Percentiles rank a stretch among this genome's conserved stretches.
phyloP scores from a whole-genome alignment of 2,888 invertebrate genomes.

The Lasius fuliginosus region DNA sequence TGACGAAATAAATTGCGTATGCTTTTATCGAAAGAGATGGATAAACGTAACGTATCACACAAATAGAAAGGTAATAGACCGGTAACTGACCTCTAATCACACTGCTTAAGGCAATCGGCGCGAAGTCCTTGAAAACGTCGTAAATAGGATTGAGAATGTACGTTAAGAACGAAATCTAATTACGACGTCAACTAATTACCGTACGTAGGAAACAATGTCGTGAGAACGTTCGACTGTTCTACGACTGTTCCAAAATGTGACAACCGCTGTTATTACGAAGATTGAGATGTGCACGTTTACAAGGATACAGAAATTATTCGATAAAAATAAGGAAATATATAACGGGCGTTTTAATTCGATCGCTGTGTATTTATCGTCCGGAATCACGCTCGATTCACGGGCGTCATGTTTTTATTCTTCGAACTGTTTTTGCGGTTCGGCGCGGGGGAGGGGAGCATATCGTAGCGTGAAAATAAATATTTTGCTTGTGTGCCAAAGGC shows the following conservation, averaged over 20 bases:
- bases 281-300: not conserved
- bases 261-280: not conserved
- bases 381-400: not conserved
- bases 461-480: conserved; percentile 17
- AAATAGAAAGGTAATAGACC: conserved; percentile 33
- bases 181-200: conserved; percentile 18
- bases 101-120: conserved; percentile 12
- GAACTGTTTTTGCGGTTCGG: not conserved
- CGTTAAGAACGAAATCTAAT: conserved; percentile 5
- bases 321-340: not conserved
- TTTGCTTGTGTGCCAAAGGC: conserved; percentile 39
- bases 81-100: conserved; percentile 49
- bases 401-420: not conserved
- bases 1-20: conserved; percentile 13
- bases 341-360: not conserved
- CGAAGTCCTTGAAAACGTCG: conserved; percentile 35
- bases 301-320: not conserved
- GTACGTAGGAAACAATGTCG: conserved; percentile 17
- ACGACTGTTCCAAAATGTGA: not conserved
- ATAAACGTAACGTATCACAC: not conserved
- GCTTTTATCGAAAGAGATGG: not conserved
- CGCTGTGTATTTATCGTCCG: not conserved
- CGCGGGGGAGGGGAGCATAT: not conserved
- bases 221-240: conserved; percentile 26
- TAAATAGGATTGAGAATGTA: not conserved